Percentiles rank a stretch among this genome's conserved stretches.
These are phyloP conservation scores for Echinarachnius parma DNA, from an alignment of 53 echinoderm and acorn worm species.

Conservation along the genomic window DNA sequence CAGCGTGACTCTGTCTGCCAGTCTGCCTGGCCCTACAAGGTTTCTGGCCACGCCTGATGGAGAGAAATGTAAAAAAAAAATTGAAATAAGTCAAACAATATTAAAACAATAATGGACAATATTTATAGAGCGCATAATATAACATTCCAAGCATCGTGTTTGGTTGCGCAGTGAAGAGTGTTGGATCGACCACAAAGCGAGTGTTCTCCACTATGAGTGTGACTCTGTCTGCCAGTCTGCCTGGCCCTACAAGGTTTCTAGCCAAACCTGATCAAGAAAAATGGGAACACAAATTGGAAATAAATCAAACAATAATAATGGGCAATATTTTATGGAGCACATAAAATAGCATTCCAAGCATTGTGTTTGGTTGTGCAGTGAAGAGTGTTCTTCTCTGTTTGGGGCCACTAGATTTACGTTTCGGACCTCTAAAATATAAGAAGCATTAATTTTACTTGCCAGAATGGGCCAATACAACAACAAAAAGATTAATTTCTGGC, in stretches of 20 bases:
- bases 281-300: too few species aligned
- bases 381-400: neutral
- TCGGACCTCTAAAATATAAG: too few species aligned
- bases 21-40: constrained; percentile 54
- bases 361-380: neutral
- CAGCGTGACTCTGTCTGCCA: constrained; percentile 88
- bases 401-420: too few species aligned
- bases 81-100: too few species aligned
- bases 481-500: too few species aligned
- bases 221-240: constrained; percentile 84
- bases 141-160: constrained; percentile 99
- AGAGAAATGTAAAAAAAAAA: too few species aligned
- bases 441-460: neutral
- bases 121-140: too few species aligned
- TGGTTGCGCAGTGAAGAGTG: constrained; percentile 87
- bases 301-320: too few species aligned
- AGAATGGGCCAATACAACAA: too few species aligned
- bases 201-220: constrained; percentile 93
- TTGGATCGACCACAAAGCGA: constrained; percentile 86
- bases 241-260: constrained; percentile 50
- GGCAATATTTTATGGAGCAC: neutral
- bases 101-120: too few species aligned
- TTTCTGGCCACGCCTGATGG: constrained; percentile 60
- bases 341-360: too few species aligned
- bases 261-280: constrained; percentile 29